Conservation (phyloP, 2,888 invertebrate genomes). For the Pasiphila rectangulata region DNA sequence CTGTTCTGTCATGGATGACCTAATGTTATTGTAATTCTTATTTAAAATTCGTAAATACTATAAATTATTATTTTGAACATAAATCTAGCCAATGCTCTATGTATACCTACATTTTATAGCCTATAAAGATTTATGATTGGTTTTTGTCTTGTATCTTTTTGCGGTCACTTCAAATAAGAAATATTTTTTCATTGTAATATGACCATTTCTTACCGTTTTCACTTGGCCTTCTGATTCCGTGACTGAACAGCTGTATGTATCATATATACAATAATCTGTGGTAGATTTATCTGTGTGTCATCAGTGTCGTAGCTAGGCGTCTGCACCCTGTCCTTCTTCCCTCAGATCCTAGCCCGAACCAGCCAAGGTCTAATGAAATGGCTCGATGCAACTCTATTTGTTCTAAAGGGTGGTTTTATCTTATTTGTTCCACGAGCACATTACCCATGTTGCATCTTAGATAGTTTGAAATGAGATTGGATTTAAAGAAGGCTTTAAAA, state of each 20-base stretch:
- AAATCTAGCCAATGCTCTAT: no score
- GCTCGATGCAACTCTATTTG: constrained; percentile 19
- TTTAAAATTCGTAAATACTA: no score
- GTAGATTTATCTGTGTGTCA: constrained; percentile 49
- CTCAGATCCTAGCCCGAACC: background rate
- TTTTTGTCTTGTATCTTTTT: no score
- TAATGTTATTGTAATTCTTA: no score
- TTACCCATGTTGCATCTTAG: constrained; percentile 23
- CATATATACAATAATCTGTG: constrained; percentile 36
- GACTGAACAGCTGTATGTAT: constrained; percentile 21
- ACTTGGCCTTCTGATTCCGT: background rate
- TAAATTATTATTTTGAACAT: no score
- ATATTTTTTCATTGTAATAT: no score
- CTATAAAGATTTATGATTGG: no score
- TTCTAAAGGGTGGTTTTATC: background rate
- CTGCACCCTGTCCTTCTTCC: constrained; percentile 51
- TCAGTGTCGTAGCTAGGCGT: constrained; percentile 67
- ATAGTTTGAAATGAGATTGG: constrained; percentile 32
- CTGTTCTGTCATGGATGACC: constrained; percentile 26
- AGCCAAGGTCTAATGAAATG: constrained; percentile 25
- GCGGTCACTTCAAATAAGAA: no score
- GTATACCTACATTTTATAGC: no score
- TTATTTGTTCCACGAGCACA: no score
- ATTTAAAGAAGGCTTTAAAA: constrained; percentile 34
- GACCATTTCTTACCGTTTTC: no score